Base-by-base conservation (phyloP, 1,140 invertebrate species). In the Drosophila bipectinata region DNA sequence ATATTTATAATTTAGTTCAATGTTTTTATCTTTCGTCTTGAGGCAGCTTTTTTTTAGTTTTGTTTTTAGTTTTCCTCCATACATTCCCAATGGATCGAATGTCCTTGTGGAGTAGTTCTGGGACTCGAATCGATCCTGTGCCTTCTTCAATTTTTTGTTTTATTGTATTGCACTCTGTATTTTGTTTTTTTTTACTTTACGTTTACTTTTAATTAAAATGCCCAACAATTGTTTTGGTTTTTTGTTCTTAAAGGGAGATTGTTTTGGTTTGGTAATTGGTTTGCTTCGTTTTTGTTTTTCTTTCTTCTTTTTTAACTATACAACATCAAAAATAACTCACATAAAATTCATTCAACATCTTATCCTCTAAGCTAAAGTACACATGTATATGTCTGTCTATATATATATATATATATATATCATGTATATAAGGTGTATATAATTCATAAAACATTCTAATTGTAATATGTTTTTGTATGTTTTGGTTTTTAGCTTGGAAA, bases 381-480 rank as follows among this genome's bases (percentile, higher is more conserved):
- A 78, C 62, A 62, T 60, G 57, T 79, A 45, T 73, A 59, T 75
- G 61, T 71, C 57, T 49, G 37, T 62, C 48, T 75, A 18, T 57
- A 44, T 73, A 48, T 72, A 18, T 18, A 18, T 15, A 15, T 18
- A 18, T 18, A 55, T 73, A 68, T 72, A 66, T 47, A 57, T 54
- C 55, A 72, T 74, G 56, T 80, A 80, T 79, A 81, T 81, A 67
- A 68, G 78, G 82, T 85, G 82, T 87, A 85, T 85, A 85, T 79
- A 85, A 87, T 85, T 82, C 82, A 81, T 85, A 85, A 85, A 85
- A 85, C 82, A 87, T 78, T 82, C 71, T 81, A 87, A 78, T 75
- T 81, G 54, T 67, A 84, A 87, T 77, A 74, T 75, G 68, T 85
- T 79, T 73, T 79, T 73, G 62, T 54, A 49, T 45, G 68, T 28